phyloP scores from a whole-genome alignment of 2,888 invertebrate species.

The Elmis aenea region DNA sequence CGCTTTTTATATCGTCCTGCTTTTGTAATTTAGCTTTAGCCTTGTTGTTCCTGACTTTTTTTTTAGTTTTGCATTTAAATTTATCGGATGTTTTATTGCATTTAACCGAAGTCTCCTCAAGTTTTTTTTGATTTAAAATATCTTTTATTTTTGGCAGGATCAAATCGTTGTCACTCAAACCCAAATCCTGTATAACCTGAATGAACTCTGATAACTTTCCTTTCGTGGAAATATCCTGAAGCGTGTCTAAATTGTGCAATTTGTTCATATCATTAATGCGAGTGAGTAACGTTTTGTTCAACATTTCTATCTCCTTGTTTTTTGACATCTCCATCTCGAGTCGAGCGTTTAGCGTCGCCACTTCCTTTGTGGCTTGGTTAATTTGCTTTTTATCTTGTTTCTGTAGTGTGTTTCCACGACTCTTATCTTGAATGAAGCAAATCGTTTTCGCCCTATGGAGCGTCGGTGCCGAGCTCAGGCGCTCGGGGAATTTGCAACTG shows the following conservation, averaged over 20 bases:
- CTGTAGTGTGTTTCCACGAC: neutral
- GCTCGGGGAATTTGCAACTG: conserved; percentile 3
- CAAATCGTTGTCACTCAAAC: conserved; percentile 1
- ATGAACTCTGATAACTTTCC: conserved; percentile 1
- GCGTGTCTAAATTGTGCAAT: neutral
- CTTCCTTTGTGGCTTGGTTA: conserved; percentile 13
- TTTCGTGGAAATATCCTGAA: conserved; percentile 14
- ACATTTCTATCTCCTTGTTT: conserved; percentile 58
- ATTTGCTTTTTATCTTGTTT: conserved; percentile 11
- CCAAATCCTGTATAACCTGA: conserved; percentile 1
- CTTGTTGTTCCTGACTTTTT: too few species aligned
- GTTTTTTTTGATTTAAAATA: neutral
- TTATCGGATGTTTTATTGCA: too few species aligned
- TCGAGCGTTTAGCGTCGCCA: conserved; percentile 51
- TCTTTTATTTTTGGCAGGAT: conserved; percentile 2
- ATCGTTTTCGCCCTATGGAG: conserved; percentile 26
- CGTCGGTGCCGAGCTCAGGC: conserved; percentile 1
- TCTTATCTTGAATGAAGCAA: conserved; percentile 11
- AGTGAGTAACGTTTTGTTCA: conserved; percentile 57
- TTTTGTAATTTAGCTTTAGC: too few species aligned
- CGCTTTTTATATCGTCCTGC: too few species aligned
- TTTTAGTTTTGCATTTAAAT: too few species aligned
- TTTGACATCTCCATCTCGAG: conserved; percentile 57
- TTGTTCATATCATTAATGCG: conserved; percentile 3
- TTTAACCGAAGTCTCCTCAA: too few species aligned